Percentiles rank a stretch among this genome's conserved stretches.
Conservation (phyloP, 2,113 vertebrate species). For the Xyrauchen texanus region DNA sequence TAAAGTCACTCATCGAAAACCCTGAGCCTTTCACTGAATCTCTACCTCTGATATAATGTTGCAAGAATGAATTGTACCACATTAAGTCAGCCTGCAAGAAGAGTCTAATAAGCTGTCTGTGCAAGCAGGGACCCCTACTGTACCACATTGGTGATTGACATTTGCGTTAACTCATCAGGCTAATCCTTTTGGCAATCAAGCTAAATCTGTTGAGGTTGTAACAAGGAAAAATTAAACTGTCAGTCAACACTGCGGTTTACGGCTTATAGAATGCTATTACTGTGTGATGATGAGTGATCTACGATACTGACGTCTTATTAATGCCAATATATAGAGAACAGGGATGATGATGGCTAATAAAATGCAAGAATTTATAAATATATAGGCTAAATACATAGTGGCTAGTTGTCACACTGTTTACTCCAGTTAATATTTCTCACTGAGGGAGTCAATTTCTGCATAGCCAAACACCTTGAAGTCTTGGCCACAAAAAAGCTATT, state of each 20-base stretch:
- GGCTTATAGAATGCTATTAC: not conserved
- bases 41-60: not conserved
- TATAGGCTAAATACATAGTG: too few relatives aligned
- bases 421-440: too few relatives aligned
- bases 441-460: too few relatives aligned
- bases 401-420: too few relatives aligned
- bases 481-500: too few relatives aligned
- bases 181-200: slow-evolving; percentile 32
- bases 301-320: too few relatives aligned
- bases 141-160: slow-evolving; percentile 11
- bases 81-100: slow-evolving; percentile 3
- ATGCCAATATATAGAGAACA: too few relatives aligned
- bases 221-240: slow-evolving; percentile 38
- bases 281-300: slow-evolving; percentile 11
- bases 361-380: too few relatives aligned
- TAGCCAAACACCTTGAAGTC: too few relatives aligned
- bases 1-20: slow-evolving; percentile 30
- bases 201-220: slow-evolving; percentile 6
- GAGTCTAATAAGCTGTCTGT: slow-evolving; percentile 1
- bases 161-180: slow-evolving; percentile 13
- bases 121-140: not conserved
- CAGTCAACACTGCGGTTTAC: slow-evolving; percentile 20
- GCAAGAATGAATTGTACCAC: not conserved
- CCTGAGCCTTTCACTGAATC: not conserved
- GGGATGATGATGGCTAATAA: too few relatives aligned